Evolutionary conservation across 2,888 invertebrate species (phyloP).

Genomic region (Homarus gammarus): DNA sequence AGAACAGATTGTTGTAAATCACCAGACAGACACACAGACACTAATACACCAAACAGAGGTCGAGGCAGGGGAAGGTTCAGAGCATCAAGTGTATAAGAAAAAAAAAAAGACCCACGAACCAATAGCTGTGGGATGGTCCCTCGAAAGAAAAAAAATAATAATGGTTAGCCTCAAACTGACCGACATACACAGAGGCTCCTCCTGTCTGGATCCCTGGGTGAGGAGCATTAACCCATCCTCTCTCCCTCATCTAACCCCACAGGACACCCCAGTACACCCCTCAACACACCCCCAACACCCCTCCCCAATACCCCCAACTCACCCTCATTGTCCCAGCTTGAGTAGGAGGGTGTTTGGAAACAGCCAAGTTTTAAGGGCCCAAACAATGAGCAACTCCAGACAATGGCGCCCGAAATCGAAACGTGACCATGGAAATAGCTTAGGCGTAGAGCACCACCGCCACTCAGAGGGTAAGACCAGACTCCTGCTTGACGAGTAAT

Average conservation of each 20-base stretch:
- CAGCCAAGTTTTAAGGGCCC: constrained; percentile 8
- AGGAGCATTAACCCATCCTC: no score
- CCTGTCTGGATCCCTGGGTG: neutral
- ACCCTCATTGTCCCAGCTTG: neutral
- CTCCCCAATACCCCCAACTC: neutral
- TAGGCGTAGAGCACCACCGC: neutral
- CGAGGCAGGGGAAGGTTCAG: no score
- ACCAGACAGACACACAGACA: no score
- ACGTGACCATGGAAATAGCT: constrained; percentile 1
- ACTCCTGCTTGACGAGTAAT: no score
- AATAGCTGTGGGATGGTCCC: no score
- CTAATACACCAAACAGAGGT: no score
- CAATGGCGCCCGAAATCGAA: constrained; percentile 9
- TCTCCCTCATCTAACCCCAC: neutral
- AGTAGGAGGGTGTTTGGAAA: constrained; percentile 10
- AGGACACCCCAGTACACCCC: neutral
- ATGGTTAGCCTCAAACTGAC: neutral
- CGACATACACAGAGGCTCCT: neutral
- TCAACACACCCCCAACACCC: neutral
- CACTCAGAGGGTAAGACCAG: neutral
- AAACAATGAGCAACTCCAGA: neutral
- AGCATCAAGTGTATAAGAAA: no score
- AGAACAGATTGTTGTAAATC: no score
- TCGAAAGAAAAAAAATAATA: no score
- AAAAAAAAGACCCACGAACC: no score